phyloP scores from a whole-genome alignment of 2,797 vertebrate genomes.

The Syncerus caffer region DNA sequence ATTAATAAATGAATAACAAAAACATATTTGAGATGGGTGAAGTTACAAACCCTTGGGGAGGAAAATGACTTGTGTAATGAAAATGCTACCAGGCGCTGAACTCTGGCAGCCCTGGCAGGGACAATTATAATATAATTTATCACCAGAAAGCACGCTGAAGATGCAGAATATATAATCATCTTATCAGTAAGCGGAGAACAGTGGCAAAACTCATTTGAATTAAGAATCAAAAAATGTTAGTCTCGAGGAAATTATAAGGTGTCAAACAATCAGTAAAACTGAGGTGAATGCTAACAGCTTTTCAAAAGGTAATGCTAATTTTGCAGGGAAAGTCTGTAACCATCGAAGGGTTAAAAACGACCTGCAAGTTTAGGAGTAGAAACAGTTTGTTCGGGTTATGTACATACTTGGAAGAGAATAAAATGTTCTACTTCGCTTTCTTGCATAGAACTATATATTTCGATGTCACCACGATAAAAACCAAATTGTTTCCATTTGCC shows the following conservation, averaged over 20 bases:
- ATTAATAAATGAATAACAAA: slow-evolving; percentile 51
- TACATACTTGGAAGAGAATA: neutral
- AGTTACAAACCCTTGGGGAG: slow-evolving; percentile 18
- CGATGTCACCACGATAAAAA: neutral
- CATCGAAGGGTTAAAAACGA: slow-evolving; percentile 33
- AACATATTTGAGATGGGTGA: slow-evolving; percentile 40
- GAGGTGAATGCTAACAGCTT: slow-evolving; percentile 27
- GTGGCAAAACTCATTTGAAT: slow-evolving; percentile 53
- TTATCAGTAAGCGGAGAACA: slow-evolving; percentile 36
- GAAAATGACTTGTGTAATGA: slow-evolving; percentile 45
- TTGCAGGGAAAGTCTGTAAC: neutral
- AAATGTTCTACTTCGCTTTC: neutral
- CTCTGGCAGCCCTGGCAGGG: slow-evolving; percentile 41
- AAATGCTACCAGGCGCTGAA: slow-evolving; percentile 36
- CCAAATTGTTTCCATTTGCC: slow-evolving; percentile 8
- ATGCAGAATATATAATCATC: slow-evolving; percentile 51
- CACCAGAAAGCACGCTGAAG: slow-evolving; percentile 36
- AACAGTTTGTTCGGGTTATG: neutral
- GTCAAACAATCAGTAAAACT: slow-evolving; percentile 2
- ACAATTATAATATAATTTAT: slow-evolving; percentile 62
- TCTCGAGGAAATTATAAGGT: slow-evolving; percentile 32
- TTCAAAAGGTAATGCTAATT: slow-evolving; percentile 4
- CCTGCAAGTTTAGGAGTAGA: neutral
- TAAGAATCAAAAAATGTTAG: slow-evolving; percentile 45
- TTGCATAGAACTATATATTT: neutral